Evolutionary conservation across 2,797 vertebrate species (phyloP).

Genomic region (Hylomyscus alleni): DNA sequence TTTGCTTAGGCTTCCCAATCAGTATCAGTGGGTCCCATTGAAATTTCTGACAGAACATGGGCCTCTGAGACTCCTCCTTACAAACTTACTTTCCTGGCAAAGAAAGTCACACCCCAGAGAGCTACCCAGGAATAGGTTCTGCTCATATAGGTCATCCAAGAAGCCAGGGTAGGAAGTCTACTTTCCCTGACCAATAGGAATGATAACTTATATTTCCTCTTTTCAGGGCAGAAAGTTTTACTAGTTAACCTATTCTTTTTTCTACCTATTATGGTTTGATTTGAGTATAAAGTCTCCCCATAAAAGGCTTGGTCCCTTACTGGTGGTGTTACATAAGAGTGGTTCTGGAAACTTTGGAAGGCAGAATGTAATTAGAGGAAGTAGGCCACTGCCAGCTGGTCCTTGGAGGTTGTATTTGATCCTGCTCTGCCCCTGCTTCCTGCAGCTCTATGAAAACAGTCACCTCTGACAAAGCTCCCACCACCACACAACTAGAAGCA

Average conservation of each 20-base stretch:
- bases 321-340: neutral
- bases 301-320: neutral
- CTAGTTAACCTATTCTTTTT: conserved; percentile 56
- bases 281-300: neutral
- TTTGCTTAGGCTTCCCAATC: conserved; percentile 54
- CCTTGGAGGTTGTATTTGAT: neutral
- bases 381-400: neutral
- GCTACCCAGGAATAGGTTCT: neutral
- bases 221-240: conserved; percentile 33
- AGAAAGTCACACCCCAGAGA: conserved; percentile 24
- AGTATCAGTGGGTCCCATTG: neutral
- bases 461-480: neutral
- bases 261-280: neutral
- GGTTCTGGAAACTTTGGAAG: neutral
- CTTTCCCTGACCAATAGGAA: conserved; percentile 19
- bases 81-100: conserved; percentile 55
- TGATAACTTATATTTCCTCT: conserved; percentile 20
- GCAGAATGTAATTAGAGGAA: neutral
- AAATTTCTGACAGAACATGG: conserved; percentile 55
- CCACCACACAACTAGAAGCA: neutral
- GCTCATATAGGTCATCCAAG: neutral
- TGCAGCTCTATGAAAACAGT: neutral
- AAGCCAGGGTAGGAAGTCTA: conserved; percentile 25
- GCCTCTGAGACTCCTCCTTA: conserved; percentile 21
- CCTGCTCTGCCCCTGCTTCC: neutral